phyloP scores from a whole-genome alignment of 23 tunicate species.

The Halocynthia aurantium region DNA sequence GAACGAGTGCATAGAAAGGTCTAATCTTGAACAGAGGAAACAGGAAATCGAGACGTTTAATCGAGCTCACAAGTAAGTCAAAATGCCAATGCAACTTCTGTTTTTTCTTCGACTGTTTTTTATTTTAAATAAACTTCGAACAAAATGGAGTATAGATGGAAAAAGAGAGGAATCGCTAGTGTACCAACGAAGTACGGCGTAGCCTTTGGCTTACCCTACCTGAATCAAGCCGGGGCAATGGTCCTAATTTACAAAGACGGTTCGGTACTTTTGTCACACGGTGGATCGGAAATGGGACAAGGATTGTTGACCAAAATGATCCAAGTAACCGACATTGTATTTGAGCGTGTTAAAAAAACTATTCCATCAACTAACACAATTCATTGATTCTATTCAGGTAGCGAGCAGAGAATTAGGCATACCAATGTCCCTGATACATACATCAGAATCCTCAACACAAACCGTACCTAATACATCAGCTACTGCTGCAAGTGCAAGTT shows the following conservation, averaged over 20 bases:
- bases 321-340: constrained; percentile 8
- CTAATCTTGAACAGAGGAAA: constrained; percentile 26
- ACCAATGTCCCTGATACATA: constrained; percentile 40
- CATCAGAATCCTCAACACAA: constrained; percentile 53
- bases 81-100: background rate
- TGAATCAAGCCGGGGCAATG: constrained; percentile 29
- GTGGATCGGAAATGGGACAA: constrained; percentile 64
- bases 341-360: no score
- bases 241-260: constrained; percentile 51
- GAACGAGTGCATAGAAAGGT: constrained; percentile 47
- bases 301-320: constrained; percentile 47
- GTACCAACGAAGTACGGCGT: constrained; percentile 33
- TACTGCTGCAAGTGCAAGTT: constrained; percentile 62
- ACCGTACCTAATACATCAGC: constrained; percentile 79
- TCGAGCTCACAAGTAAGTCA: constrained; percentile 27
- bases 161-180: constrained; percentile 46
- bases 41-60: constrained; percentile 43
- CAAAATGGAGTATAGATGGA: constrained; percentile 9
- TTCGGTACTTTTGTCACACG: constrained; percentile 34
- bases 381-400: constrained; percentile 27
- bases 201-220: background rate
- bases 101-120: background rate
- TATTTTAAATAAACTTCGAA: no score
- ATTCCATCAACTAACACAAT: no score
- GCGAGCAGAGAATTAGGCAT: constrained; percentile 70